Conservation (phyloP, 2,888 invertebrate species). For the Noctua janthina region DNA sequence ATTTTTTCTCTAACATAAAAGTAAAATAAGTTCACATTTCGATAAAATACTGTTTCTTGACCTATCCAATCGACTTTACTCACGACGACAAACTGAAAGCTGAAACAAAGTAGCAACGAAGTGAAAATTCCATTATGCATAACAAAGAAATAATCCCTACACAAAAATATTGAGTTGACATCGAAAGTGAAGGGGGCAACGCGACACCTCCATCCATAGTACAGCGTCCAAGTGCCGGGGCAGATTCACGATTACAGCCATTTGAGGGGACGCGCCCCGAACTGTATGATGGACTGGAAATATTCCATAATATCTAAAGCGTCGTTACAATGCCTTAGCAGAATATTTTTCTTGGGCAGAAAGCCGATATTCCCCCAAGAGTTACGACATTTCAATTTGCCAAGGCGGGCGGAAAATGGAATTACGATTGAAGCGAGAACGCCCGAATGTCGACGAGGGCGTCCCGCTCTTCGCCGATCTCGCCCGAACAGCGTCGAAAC, state of each 20-base stretch:
- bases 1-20: not conserved
- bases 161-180: conserved; percentile 71
- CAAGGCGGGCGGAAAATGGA: conserved; percentile 91
- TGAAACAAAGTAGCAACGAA: conserved; percentile 51
- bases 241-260: conserved; percentile 84
- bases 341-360: conserved; percentile 90
- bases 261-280: conserved; percentile 83
- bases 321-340: conserved; percentile 88
- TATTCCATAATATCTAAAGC: conserved; percentile 88
- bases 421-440: conserved; percentile 90
- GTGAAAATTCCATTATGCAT: conserved; percentile 66
- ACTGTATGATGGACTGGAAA: conserved; percentile 87
- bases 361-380: conserved; percentile 91
- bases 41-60: conserved; percentile 5
- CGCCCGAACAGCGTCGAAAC: conserved; percentile 79
- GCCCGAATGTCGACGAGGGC: conserved; percentile 81
- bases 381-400: conserved; percentile 91
- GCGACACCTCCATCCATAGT: conserved; percentile 69
- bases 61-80: conserved; percentile 26
- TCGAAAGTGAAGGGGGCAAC: conserved; percentile 76
- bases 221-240: conserved; percentile 80
- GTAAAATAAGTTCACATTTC: not conserved
- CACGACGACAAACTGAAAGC: conserved; percentile 14
- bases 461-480: conserved; percentile 76
- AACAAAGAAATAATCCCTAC: conserved; percentile 68